A percentile compares a stretch with the other conserved stretches of the same genome.
phyloP scores from a whole-genome alignment of 1,140 invertebrate genomes.

The Plutomurus gul region DNA sequence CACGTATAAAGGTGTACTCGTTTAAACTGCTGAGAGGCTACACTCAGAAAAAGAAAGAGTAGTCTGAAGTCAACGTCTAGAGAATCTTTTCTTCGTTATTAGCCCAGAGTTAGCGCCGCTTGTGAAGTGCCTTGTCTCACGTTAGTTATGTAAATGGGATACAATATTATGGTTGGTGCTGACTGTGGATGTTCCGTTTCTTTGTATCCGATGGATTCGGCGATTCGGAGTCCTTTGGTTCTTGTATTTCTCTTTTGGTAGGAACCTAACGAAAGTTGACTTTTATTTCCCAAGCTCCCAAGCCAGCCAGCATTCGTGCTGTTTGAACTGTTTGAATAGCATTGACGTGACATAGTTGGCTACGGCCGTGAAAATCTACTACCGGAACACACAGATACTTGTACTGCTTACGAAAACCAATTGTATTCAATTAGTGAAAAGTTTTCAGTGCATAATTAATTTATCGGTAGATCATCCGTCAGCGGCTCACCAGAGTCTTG shows the following conservation, averaged over 20 bases:
- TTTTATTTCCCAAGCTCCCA: not conserved
- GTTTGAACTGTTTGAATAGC: not conserved
- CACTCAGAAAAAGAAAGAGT: no score
- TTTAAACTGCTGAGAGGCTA: no score
- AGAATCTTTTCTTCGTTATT: no score
- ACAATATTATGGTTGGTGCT: no score
- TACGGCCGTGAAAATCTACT: not conserved
- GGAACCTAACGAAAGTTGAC: not conserved
- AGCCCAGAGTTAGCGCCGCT: no score
- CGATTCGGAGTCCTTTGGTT: not conserved
- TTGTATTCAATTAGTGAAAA: not conserved
- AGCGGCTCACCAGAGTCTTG: not conserved
- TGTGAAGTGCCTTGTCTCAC: no score
- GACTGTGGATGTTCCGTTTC: not conserved
- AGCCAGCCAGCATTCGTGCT: not conserved
- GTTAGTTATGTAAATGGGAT: no score
- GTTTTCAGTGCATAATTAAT: slow-evolving; percentile 3
- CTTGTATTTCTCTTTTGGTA: not conserved
- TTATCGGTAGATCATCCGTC: not conserved
- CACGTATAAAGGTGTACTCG: no score
- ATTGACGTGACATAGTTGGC: not conserved
- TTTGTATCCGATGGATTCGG: no score
- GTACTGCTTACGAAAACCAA: not conserved
- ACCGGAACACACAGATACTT: not conserved
- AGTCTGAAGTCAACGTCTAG: no score